Percentiles rank a stretch among this genome's conserved stretches.
These are phyloP conservation scores for Ceriagrion tenellum DNA, from an alignment of 2,888 invertebrate genomes.

Conservation along the genomic window DNA sequence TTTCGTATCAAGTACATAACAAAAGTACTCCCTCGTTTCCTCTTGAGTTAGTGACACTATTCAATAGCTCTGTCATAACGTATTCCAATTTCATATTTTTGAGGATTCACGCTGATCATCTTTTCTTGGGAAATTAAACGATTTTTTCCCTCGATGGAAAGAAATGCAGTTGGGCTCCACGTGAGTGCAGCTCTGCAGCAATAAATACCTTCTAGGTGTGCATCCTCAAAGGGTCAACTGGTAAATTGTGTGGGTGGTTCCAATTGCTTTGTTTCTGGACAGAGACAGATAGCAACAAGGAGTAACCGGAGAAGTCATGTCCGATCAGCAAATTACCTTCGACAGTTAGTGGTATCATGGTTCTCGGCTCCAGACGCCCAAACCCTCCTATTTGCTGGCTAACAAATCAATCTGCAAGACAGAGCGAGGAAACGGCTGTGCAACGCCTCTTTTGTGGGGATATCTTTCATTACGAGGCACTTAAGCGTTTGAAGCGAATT, in stretches of 20 bases:
- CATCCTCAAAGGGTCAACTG: background rate
- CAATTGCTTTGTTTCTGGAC: conserved; percentile 26
- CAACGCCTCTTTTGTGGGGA: background rate
- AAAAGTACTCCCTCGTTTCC: no score
- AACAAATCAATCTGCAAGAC: background rate
- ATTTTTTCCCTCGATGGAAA: background rate
- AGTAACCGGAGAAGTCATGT: background rate
- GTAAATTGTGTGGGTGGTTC: background rate
- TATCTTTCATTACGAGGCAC: no score
- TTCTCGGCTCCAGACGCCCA: background rate
- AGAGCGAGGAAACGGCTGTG: background rate
- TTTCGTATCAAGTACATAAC: no score
- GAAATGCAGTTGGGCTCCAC: background rate
- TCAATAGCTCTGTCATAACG: no score
- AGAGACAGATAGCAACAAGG: background rate
- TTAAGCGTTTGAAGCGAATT: no score
- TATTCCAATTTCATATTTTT: no score
- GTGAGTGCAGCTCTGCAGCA: background rate
- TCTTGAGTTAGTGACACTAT: no score
- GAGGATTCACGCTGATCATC: no score
- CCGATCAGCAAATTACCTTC: background rate
- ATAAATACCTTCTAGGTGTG: background rate
- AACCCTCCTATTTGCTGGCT: background rate
- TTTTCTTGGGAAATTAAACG: no score
- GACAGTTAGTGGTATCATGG: background rate